Base-by-base conservation (phyloP, 1,140 invertebrate species). In the Lordiphosa collinella region DNA sequence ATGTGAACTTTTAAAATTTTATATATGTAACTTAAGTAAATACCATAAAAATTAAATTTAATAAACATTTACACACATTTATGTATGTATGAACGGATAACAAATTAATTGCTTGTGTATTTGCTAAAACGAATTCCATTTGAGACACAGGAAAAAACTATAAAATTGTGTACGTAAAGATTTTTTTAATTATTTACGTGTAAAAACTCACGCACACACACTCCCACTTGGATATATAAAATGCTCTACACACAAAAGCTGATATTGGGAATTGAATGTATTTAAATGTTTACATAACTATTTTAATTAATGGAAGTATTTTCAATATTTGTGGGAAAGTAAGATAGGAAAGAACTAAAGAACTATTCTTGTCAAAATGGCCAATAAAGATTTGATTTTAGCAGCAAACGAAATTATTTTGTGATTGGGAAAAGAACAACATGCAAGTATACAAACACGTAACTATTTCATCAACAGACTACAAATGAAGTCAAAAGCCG, bases 351-450 rank as follows among this genome's bases (percentile, higher is more conserved):
- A 57, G 46, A 80, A 55, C 64, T 64, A 68, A 63, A 65, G 44
- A 79, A 86, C 82, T 84, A 87, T 87, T 87, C 82, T 87, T 86
- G 82, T 87, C 84, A 87, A 79, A 79, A 86, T 68, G 73, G 84
- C 84, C 84, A 87, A 87, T 87, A 79, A 87, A 70, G 34, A 69
- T 74, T 84, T 79, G 47, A 74, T 63, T 80, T 72, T 71, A 54
- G 67, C 82, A 50, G 32, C 48, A 18, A 31, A 9, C 14, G 2
- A 3, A 1, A 12, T 11, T 36, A 31, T 25, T 31, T 13, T n/a
- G n/a, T n/a, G n/a, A n/a, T n/a, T n/a, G n/a, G n/a, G n/a, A n/a
- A n/a, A n/a, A n/a, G n/a, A n/a, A n/a, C n/a, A n/a, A n/a, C n/a
- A n/a, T n/a, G n/a, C n/a, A n/a, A n/a, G n/a, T n/a, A n/a, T n/a